Conservation (phyloP, 2,113 vertebrate genomes). For the Aviceda subcristata region DNA sequence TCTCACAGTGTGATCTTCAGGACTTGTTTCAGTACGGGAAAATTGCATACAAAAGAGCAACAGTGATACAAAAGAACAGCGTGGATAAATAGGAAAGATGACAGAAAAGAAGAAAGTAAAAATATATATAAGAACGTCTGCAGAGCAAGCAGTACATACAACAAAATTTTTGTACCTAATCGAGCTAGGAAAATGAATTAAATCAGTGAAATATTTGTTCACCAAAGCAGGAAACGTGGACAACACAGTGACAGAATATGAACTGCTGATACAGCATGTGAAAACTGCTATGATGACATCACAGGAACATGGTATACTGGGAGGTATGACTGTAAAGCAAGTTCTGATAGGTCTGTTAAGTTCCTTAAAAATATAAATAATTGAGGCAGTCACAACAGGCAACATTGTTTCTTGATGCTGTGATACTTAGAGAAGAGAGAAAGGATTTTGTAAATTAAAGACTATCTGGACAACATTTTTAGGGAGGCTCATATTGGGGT, state of each 20-base stretch:
- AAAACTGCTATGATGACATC: neutral
- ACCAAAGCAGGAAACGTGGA: neutral
- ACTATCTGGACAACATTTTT: neutral
- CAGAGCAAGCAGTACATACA: neutral
- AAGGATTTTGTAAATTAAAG: neutral
- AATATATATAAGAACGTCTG: neutral
- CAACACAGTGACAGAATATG: neutral
- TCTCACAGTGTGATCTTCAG: neutral
- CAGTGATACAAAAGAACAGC: neutral
- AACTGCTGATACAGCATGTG: neutral
- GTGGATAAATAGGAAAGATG: neutral
- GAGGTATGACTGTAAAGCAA: neutral
- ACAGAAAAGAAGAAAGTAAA: neutral
- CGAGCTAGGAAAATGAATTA: neutral
- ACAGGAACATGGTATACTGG: neutral
- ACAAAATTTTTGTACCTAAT: neutral
- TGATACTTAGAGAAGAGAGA: neutral
- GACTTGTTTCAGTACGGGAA: neutral
- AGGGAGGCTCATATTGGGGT: neutral
- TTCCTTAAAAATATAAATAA: neutral
- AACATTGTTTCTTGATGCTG: neutral
- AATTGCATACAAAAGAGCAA: neutral
- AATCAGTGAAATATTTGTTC: neutral
- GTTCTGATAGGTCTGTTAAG: neutral
- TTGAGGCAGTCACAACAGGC: neutral